Evolutionary conservation across 2,888 invertebrate species (phyloP).

Genomic region (Disparrhopalites patrizii): DNA sequence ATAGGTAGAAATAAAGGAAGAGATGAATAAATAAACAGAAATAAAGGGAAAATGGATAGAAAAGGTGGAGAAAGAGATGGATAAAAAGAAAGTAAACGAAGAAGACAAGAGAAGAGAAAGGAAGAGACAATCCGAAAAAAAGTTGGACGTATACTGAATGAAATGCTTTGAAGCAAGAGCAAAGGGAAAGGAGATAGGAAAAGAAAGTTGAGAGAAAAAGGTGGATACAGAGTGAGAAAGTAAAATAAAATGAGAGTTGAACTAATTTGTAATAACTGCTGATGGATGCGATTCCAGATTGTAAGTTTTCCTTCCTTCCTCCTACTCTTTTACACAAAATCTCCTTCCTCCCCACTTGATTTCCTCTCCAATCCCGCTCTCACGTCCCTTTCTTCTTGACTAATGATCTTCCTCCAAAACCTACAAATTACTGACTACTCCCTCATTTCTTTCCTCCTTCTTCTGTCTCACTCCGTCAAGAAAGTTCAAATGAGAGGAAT

Average conservation of each 20-base stretch:
- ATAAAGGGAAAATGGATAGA: too few relatives aligned
- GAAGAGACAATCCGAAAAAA: too few relatives aligned
- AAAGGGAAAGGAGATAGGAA: neutral
- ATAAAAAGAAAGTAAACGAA: too few relatives aligned
- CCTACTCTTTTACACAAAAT: neutral
- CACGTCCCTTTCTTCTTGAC: slow-evolving; percentile 28
- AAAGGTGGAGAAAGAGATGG: too few relatives aligned
- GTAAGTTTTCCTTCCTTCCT: slow-evolving; percentile 27
- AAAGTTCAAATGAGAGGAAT: too few relatives aligned
- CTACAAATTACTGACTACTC: slow-evolving; percentile 26
- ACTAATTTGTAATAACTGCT: slow-evolving; percentile 35
- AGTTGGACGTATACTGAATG: too few relatives aligned
- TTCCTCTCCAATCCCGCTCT: slow-evolving; percentile 16
- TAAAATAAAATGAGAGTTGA: slow-evolving; percentile 36
- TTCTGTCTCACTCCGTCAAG: neutral
- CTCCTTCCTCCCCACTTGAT: neutral
- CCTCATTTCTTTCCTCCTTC: slow-evolving; percentile 9
- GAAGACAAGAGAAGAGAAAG: too few relatives aligned
- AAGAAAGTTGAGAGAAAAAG: too few relatives aligned
- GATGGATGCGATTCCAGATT: slow-evolving; percentile 33
- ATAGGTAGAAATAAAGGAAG: too few relatives aligned
- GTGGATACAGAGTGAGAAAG: slow-evolving; percentile 29
- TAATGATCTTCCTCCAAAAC: slow-evolving; percentile 37
- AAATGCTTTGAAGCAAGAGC: too few relatives aligned
- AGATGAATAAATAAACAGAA: too few relatives aligned